Evolutionary conservation across 92 coral and sea anemone genomes (phyloP).

Genomic region (Blastomussa wellsi): DNA sequence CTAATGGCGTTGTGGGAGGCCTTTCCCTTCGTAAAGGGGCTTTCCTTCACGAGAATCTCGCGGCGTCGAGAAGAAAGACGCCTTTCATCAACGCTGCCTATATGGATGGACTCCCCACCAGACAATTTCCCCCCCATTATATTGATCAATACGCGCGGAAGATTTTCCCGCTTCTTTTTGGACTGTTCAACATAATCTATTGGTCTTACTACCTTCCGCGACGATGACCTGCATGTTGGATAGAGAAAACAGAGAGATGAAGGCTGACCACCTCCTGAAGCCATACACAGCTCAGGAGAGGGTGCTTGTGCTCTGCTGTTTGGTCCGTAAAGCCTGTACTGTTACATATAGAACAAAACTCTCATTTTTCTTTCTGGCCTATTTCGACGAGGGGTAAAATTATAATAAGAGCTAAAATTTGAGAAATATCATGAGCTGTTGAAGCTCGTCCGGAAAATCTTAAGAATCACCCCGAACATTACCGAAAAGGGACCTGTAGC

Average conservation of each 20-base stretch:
- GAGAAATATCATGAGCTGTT: background rate
- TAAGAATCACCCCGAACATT: background rate
- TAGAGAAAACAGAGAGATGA: background rate
- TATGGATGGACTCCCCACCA: conserved; percentile 29
- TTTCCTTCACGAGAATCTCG: conserved; percentile 31
- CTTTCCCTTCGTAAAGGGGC: conserved; percentile 30
- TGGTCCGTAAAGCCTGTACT: background rate
- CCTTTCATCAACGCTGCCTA: conserved; percentile 4
- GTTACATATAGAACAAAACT: background rate
- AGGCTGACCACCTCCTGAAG: background rate
- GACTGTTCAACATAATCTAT: conserved; percentile 73
- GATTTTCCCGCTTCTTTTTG: conserved; percentile 72
- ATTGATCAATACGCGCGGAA: conserved; percentile 76
- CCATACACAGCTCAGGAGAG: background rate
- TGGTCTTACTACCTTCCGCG: conserved; percentile 84
- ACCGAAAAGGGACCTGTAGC: background rate
- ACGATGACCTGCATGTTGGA: conserved; percentile 3
- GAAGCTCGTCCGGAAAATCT: background rate
- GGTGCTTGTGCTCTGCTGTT: background rate
- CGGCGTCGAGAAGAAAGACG: conserved; percentile 26
- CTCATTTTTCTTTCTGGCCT: background rate
- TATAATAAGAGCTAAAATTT: background rate
- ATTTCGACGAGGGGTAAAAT: background rate
- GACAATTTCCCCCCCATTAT: conserved; percentile 52
- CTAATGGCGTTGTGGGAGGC: conserved; percentile 32